Percentiles rank a stretch among this genome's conserved stretches.
Evolutionary conservation across 2,888 invertebrate species (phyloP).

Genomic region (Nemotelus pantherinus): DNA sequence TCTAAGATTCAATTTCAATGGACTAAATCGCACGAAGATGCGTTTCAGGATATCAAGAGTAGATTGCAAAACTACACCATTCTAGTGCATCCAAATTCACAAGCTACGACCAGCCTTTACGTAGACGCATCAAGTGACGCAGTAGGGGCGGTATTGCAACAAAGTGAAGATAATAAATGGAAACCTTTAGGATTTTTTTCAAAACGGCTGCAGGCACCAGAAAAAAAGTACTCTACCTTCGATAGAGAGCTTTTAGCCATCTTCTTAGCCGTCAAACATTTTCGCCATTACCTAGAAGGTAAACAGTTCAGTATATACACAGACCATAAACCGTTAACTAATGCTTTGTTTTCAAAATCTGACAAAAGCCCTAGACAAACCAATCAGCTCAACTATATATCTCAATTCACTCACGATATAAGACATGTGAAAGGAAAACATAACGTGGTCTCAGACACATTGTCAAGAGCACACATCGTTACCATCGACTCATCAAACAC

Average conservation of each 20-base stretch:
- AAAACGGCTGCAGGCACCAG: conserved; percentile 54
- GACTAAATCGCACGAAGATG: not conserved
- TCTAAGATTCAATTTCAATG: not conserved
- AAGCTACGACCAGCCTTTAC: not conserved
- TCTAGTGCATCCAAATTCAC: not conserved
- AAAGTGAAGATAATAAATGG: conserved; percentile 53
- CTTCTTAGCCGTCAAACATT: conserved; percentile 58
- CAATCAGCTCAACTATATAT: conserved; percentile 13
- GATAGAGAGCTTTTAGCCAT: conserved; percentile 47
- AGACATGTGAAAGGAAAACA: no score
- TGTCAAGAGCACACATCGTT: conserved; percentile 25
- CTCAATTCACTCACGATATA: not conserved
- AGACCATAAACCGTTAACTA: conserved; percentile 9
- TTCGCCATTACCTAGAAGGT: conserved; percentile 59
- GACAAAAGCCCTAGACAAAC: conserved; percentile 51
- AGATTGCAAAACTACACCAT: not conserved
- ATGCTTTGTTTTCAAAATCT: conserved; percentile 9
- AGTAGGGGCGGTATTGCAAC: conserved; percentile 61
- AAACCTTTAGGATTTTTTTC: conserved; percentile 60
- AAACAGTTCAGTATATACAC: not conserved
- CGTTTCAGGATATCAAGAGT: not conserved
- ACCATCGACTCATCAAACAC: not conserved
- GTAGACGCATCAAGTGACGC: conserved; percentile 58
- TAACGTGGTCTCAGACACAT: no score
- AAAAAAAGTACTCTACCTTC: conserved; percentile 51